Evolutionary conservation across 2,797 vertebrate species (phyloP).

Genomic region (Pipistrellus pygmaeus): DNA sequence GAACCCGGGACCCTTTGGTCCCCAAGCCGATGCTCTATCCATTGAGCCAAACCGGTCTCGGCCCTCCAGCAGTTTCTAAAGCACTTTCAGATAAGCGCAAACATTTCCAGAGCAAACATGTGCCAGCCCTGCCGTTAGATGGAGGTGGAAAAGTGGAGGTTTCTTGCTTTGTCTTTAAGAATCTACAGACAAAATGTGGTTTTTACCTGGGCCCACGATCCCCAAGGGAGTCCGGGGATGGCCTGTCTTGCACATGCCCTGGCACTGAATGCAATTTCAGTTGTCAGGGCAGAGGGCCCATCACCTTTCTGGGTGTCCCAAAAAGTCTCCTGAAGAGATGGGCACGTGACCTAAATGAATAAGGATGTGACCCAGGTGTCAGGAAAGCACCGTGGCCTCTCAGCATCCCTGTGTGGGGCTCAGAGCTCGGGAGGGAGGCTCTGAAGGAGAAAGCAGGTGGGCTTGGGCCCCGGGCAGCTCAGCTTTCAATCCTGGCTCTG

Average conservation of each 20-base stretch:
- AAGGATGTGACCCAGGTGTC: not conserved
- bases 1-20: no score
- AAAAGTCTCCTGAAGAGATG: not conserved
- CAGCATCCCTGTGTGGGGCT: not conserved
- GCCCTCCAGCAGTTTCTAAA: not conserved
- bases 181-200: not conserved
- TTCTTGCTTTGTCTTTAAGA: not conserved
- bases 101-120: not conserved
- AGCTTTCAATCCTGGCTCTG: not conserved
- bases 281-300: not conserved
- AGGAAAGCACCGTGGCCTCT: not conserved
- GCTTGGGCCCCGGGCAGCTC: not conserved
- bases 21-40: no score
- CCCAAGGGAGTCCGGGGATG: not conserved
- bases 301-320: not conserved
- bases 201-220: not conserved
- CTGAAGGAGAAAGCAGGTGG: not conserved
- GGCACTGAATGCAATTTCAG: not conserved
- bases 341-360: not conserved
- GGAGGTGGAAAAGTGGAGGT: not conserved
- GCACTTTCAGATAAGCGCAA: not conserved
- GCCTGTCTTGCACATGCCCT: not conserved
- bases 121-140: not conserved
- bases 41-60: no score
- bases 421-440: not conserved